These are phyloP conservation scores for Sphenodon punctatus DNA, from an alignment of 2,797 vertebrate species.

Conservation along the genomic window DNA sequence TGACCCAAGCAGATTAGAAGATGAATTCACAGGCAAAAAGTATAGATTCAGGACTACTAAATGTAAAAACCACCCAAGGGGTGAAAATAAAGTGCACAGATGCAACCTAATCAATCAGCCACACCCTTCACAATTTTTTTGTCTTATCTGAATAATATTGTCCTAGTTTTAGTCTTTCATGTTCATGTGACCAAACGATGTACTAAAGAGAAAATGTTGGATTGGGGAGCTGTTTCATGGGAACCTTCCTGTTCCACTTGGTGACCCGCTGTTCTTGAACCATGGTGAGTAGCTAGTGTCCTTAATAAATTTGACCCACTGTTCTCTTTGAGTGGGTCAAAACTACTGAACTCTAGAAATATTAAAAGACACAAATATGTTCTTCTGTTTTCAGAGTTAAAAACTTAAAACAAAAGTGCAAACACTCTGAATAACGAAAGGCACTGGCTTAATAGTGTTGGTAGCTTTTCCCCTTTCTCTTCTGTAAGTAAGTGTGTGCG, in stretches of 20 bases:
- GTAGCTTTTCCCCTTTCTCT: background rate
- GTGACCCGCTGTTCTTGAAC: no score
- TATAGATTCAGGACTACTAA: background rate
- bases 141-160: background rate
- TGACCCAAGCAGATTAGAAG: background rate
- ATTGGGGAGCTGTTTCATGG: background rate
- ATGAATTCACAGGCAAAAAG: background rate
- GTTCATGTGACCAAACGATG: background rate
- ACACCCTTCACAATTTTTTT: conserved; percentile 19
- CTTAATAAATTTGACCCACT: no score
- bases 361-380: background rate
- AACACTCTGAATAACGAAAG: background rate
- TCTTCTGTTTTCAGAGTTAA: background rate
- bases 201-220: no score
- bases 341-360: accelerated
- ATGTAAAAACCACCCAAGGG: conserved; percentile 4
- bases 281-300: no score
- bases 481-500: accelerated
- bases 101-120: background rate
- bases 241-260: background rate
- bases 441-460: background rate
- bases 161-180: background rate
- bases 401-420: background rate
- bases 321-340: background rate
- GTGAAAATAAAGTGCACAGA: background rate